Evolutionary conservation across 2,888 invertebrate genomes (phyloP).

Genomic region (Lapara coniferarum): DNA sequence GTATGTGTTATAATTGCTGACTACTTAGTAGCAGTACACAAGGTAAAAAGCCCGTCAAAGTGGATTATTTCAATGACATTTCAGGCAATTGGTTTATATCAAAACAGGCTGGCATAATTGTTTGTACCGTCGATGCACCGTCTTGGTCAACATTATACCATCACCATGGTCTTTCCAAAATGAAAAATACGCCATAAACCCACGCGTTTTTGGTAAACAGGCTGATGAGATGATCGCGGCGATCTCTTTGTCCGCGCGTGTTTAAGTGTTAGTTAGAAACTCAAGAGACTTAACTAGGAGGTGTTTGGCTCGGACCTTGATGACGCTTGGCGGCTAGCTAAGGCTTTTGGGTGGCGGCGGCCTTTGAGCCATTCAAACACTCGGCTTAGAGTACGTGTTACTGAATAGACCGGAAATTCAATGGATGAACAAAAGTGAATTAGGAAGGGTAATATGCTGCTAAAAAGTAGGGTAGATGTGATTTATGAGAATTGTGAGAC

Average conservation of each 20-base stretch:
- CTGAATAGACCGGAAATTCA: background rate
- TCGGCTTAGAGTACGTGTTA: background rate
- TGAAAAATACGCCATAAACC: background rate
- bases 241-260: conserved; percentile 41
- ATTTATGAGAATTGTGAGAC: background rate
- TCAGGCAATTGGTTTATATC: no score
- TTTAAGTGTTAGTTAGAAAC: conserved; percentile 34
- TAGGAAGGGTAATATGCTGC: background rate
- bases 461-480: background rate
- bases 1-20: no score
- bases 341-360: conserved; percentile 18
- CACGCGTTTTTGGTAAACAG: background rate
- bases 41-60: no score
- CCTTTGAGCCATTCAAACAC: conserved; percentile 2
- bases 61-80: no score
- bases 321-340: conserved; percentile 14
- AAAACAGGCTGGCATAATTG: no score
- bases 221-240: conserved; percentile 30
- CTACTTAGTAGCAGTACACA: no score
- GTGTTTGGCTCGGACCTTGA: conserved; percentile 7
- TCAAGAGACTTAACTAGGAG: conserved; percentile 6
- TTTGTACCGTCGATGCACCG: no score
- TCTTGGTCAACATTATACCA: no score
- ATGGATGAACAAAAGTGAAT: background rate
- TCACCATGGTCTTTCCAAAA: no score